Percentiles rank a stretch among this genome's conserved stretches.
Conservation (phyloP, 2,888 invertebrate species). For the Caradrina clavipalpis region DNA sequence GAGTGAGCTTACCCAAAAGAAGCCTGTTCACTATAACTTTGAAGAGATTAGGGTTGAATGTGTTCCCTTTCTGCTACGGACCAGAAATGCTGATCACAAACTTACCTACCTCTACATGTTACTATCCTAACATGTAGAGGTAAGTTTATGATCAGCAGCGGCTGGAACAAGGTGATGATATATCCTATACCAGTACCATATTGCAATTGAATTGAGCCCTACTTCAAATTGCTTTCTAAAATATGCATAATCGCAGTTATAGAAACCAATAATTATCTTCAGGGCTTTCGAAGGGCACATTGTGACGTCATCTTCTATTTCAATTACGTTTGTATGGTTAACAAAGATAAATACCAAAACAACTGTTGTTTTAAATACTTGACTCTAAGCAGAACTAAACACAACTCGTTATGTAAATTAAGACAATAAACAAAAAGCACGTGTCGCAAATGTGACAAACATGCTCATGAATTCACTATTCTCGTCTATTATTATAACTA, state of each 20-base stretch:
- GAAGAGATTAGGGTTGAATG: no score
- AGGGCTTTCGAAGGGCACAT: neutral
- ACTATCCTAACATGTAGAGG: no score
- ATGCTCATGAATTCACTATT: neutral
- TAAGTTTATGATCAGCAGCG: no score
- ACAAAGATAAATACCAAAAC: neutral
- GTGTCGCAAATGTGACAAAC: constrained; percentile 24
- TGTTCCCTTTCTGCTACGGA: no score
- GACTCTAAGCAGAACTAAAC: constrained; percentile 14
- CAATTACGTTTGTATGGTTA: constrained; percentile 3
- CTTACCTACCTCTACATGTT: no score
- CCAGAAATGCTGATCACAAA: no score
- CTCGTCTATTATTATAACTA: constrained; percentile 18
- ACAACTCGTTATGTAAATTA: constrained; percentile 43
- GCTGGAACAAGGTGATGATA: neutral
- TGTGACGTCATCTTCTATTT: neutral
- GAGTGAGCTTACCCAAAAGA: no score
- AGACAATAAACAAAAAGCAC: constrained; percentile 33
- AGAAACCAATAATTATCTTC: neutral
- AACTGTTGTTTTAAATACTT: constrained; percentile 7
- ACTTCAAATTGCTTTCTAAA: neutral
- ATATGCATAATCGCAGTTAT: neutral
- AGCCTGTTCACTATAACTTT: no score
- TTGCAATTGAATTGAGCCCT: neutral
- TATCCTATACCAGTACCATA: neutral